Evolutionary conservation across 2,113 vertebrate genomes (phyloP).

Genomic region (Laticauda colubrina): DNA sequence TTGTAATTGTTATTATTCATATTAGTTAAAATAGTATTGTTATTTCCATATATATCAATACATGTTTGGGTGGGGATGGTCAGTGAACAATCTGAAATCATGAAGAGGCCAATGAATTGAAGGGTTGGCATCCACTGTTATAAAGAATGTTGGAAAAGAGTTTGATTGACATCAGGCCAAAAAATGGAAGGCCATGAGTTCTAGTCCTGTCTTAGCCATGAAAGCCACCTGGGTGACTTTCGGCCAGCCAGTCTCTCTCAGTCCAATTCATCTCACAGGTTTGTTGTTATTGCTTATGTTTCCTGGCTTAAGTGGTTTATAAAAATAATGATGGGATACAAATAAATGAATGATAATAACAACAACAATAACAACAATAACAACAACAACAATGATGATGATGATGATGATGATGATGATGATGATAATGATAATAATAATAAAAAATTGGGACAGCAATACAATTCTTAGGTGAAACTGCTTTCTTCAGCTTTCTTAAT

Average conservation of each 20-base stretch:
- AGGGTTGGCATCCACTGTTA: neutral
- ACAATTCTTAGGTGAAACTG: neutral
- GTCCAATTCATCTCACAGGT: neutral
- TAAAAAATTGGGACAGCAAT: neutral
- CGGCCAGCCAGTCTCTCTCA: neutral
- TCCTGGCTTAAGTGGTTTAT: neutral
- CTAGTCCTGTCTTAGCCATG: neutral
- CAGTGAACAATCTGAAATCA: neutral
- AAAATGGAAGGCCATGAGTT: neutral
- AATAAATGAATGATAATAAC: neutral
- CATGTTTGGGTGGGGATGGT: neutral
- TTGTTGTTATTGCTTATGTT: neutral
- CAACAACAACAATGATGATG: too few species aligned
- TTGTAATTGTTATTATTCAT: neutral
- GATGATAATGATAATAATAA: neutral
- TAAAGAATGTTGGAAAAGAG: neutral
- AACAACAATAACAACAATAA: neutral
- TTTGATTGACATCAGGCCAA: neutral
- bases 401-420: too few species aligned
- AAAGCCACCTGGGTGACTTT: neutral
- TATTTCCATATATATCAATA: neutral
- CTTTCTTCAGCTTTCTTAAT: neutral
- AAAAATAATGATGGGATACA: neutral
- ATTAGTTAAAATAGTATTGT: neutral
- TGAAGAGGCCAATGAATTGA: neutral